A percentile compares a stretch with the other conserved stretches of the same genome.
phyloP scores from a whole-genome alignment of 2,888 invertebrate genomes.

The Nudaria mundana region DNA sequence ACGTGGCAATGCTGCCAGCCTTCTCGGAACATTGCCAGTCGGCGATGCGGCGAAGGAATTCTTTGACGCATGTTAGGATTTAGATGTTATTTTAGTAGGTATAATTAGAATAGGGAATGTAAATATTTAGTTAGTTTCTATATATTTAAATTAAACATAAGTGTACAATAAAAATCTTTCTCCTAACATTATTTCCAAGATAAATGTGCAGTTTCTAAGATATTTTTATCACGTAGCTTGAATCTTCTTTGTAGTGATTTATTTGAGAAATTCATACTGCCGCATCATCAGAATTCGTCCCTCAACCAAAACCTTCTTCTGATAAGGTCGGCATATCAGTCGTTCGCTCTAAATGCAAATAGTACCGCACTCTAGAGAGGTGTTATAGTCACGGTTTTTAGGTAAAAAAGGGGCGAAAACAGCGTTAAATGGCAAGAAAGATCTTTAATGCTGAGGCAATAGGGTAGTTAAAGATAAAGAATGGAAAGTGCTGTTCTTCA shows the following conservation, averaged over 20 bases:
- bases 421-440: slow-evolving; percentile 73
- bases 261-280: too few relatives aligned
- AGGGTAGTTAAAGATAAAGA: slow-evolving; percentile 72
- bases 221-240: slow-evolving; percentile 42
- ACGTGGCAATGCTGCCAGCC: too few relatives aligned
- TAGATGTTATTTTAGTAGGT: too few relatives aligned
- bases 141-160: too few relatives aligned
- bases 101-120: too few relatives aligned
- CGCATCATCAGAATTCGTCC: slow-evolving; percentile 67
- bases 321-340: slow-evolving; percentile 78
- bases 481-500: slow-evolving; percentile 59
- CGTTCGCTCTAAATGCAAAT: slow-evolving; percentile 80
- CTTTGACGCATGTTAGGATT: too few relatives aligned
- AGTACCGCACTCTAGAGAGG: slow-evolving; percentile 75
- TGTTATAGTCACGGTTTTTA: slow-evolving; percentile 74
- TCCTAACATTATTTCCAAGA: too few relatives aligned
- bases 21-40: too few relatives aligned
- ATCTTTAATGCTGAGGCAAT: slow-evolving; percentile 71
- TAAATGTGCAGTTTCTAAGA: slow-evolving; percentile 18
- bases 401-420: slow-evolving; percentile 75
- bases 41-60: too few relatives aligned
- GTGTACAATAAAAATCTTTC: too few relatives aligned
- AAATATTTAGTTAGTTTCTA: too few relatives aligned
- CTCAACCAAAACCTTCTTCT: slow-evolving; percentile 71
- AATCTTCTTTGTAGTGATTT: slow-evolving; percentile 25